Percentiles rank a stretch among this genome's conserved stretches.
Evolutionary conservation across 2,797 vertebrate species (phyloP).

Genomic region (Echiichthys vipera): DNA sequence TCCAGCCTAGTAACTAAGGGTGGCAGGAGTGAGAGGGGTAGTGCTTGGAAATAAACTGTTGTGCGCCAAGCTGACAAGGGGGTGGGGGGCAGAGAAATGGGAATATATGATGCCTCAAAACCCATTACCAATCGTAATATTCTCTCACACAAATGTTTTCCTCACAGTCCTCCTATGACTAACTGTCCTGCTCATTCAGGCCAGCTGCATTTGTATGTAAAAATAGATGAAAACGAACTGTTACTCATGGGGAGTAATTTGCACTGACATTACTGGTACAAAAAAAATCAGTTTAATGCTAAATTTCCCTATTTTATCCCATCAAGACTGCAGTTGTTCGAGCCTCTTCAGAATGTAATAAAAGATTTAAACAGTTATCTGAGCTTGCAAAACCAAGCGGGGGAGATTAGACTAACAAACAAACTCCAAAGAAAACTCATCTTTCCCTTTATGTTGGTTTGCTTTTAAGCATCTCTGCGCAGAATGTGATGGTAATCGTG

Average conservation of each 20-base stretch:
- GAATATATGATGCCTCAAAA: constrained; percentile 60
- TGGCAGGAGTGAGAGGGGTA: constrained; percentile 47
- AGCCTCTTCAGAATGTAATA: constrained; percentile 56
- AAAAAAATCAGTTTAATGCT: constrained; percentile 32
- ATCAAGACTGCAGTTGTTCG: constrained; percentile 47
- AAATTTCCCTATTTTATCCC: constrained; percentile 54
- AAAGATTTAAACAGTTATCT: constrained; percentile 67
- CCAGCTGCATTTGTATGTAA: constrained; percentile 57
- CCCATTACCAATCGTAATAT: constrained; percentile 55
- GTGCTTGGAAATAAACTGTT: constrained; percentile 57
- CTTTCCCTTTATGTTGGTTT: constrained; percentile 41
- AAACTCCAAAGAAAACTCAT: constrained; percentile 57
- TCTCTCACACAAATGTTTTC: constrained; percentile 45
- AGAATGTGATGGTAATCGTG: constrained; percentile 48
- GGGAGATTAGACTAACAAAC: constrained; percentile 68
- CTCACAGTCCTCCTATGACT: constrained; percentile 53
- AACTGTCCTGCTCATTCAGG: constrained; percentile 52
- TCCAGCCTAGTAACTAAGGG: constrained; percentile 53
- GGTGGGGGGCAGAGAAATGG: constrained; percentile 29
- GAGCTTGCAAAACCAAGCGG: constrained; percentile 46
- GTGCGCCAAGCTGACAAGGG: constrained; percentile 41
- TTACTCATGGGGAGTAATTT: constrained; percentile 62
- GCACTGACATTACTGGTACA: constrained; percentile 13
- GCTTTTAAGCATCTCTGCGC: constrained; percentile 42
- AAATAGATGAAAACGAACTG: constrained; percentile 34